These are phyloP conservation scores for Antennarius maculatus DNA, from an alignment of 2,797 vertebrate genomes.

Conservation along the genomic window DNA sequence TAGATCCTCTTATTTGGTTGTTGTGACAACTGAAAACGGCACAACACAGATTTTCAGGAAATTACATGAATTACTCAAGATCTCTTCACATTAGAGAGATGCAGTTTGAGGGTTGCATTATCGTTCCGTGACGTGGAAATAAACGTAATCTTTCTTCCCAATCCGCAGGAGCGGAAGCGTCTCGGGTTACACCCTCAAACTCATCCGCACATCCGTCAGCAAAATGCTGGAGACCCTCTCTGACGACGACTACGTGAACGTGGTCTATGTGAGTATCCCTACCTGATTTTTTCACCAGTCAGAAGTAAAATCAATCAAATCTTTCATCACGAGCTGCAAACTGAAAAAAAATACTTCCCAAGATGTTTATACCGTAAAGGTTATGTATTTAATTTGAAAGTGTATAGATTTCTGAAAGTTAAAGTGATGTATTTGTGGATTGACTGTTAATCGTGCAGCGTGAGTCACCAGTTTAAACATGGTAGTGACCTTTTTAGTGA, in stretches of 20 bases:
- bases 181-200: constrained; percentile 91
- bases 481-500: constrained; percentile 48
- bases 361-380: neutral
- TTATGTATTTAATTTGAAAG: neutral
- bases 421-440: constrained; percentile 18
- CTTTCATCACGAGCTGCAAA: too few relatives aligned
- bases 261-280: constrained; percentile 90
- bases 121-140: neutral
- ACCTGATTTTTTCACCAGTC: neutral
- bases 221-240: constrained; percentile 97
- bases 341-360: neutral
- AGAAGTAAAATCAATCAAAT: too few relatives aligned
- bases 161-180: constrained; percentile 92
- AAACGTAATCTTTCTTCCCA: neutral
- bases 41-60: neutral
- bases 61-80: neutral
- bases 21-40: neutral
- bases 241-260: constrained; percentile 96
- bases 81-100: neutral
- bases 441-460: constrained; percentile 13
- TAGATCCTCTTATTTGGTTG: neutral
- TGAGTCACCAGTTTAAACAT: constrained; percentile 38
- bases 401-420: constrained; percentile 18
- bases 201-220: constrained; percentile 91
- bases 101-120: neutral